phyloP scores from a whole-genome alignment of 2,888 invertebrate genomes.

The Sphaerophoria taeniata region DNA sequence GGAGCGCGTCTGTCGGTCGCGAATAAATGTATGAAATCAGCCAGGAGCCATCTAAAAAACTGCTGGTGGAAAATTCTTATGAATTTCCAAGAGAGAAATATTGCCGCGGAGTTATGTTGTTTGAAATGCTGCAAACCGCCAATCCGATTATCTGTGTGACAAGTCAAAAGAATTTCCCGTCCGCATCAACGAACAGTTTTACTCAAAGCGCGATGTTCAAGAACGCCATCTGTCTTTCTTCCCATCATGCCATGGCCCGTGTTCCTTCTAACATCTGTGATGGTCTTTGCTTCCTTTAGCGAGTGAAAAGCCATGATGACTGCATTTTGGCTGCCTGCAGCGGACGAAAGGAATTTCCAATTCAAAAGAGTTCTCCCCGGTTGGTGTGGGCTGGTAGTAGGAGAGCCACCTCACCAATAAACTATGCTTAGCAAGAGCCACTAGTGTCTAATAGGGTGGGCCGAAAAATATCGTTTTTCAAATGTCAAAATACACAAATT shows the following conservation, averaged over 20 bases:
- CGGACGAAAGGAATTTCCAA: conserved; percentile 66
- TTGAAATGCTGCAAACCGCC: conserved; percentile 2
- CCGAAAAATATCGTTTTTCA: too few species aligned
- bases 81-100: conserved; percentile 57
- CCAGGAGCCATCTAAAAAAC: conserved; percentile 1
- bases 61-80: conserved; percentile 52
- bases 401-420: neutral
- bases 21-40: conserved; percentile 21
- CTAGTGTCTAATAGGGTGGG: neutral
- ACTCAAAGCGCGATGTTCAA: neutral
- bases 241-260: neutral
- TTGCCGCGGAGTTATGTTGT: conserved; percentile 21
- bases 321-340: neutral
- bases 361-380: conserved; percentile 48
- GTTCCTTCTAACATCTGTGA: conserved; percentile 10
- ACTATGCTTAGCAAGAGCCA: neutral
- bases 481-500: too few species aligned
- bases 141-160: conserved; percentile 60
- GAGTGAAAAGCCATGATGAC: conserved; percentile 30
- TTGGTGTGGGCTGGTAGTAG: conserved; percentile 24
- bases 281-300: conserved; percentile 27
- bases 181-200: conserved; percentile 34
- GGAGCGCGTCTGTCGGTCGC: neutral
- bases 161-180: conserved; percentile 65
- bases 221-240: conserved; percentile 41